Conservation (phyloP, 1,140 invertebrate species). For the Melanaphis sacchari region DNA sequence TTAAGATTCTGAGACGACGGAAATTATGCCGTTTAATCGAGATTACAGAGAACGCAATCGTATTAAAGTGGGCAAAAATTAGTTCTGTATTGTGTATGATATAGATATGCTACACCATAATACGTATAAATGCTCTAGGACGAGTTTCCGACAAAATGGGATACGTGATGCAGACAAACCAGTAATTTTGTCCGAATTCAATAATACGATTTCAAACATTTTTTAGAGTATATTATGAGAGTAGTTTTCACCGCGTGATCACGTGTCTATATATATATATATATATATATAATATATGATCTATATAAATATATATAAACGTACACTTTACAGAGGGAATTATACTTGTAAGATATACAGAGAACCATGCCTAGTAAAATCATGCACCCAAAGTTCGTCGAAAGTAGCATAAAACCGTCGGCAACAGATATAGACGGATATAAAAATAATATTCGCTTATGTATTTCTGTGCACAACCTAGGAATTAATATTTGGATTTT, state of each 20-base stretch:
- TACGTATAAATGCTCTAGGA: neutral
- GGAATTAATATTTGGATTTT: neutral
- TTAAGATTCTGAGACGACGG: neutral
- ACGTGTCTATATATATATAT: neutral
- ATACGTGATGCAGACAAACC: neutral
- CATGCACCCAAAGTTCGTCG: neutral
- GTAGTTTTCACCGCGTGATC: neutral
- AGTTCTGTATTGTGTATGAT: neutral
- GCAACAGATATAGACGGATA: too few relatives aligned
- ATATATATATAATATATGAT: neutral
- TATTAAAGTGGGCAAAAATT: neutral
- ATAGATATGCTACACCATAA: neutral
- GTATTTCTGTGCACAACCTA: too few relatives aligned
- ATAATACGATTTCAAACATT: conserved; percentile 9
- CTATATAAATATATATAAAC: neutral
- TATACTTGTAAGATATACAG: neutral
- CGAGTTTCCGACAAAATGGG: neutral
- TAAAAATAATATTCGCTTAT: neutral
- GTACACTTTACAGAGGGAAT: neutral
- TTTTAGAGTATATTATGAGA: neutral
- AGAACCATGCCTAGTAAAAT: neutral
- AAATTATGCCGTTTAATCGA: neutral
- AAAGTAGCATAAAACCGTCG: neutral
- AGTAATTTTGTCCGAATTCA: neutral
- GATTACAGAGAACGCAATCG: neutral